Base-by-base conservation (phyloP, 2,113 vertebrate genomes). In the Leptobrachium ailaonicum region DNA sequence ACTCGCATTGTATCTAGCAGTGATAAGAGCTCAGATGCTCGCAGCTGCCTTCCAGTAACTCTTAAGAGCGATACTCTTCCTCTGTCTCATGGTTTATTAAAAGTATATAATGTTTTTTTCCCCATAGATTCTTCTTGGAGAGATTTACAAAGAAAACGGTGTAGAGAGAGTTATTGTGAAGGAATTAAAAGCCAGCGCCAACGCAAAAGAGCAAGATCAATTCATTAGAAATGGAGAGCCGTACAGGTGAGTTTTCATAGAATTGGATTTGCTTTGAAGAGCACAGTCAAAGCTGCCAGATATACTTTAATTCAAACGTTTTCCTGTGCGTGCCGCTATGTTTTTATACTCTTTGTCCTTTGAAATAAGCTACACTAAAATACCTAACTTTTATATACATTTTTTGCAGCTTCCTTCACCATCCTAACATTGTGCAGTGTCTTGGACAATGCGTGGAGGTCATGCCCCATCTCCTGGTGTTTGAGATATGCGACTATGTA, bases 401-500 rank as follows among this genome's bases (percentile, higher is more conserved):
- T 74, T 56, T 13, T 70, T 85, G 9, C 74, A 94, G 93, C 63
- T 67, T 90, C 84, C 92, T 94, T 83, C 92, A 96, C 87, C 98
- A 99, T 85, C 98, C 97, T 5, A 98, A 99, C 80, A 89, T 99
- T 83, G 94, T 98, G 78, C 96, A 96, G 74, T 99, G 98, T 83
- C 86, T 96, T 41, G 96, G 98, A 10, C 97, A 97, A 11, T 98
- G 96, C 83, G 93, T 97, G 4, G 98, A 99, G 88, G 95, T 95
- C 6, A 94, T 98, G 82, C 97, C 98, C 75, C 98, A 96, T 76
- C 94, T 99, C 69, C 88, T 98, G 77, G 94, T 98, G 71, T 98
- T 98, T 85, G 98, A 99, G 82, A 96, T 97, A 89, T 97, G 95
- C 88, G 95, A 99, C 85, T 91, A 98, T 96, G 98, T 99, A 87